Conservation (phyloP, 2,888 invertebrate species). For the Nomada hirtipes region DNA sequence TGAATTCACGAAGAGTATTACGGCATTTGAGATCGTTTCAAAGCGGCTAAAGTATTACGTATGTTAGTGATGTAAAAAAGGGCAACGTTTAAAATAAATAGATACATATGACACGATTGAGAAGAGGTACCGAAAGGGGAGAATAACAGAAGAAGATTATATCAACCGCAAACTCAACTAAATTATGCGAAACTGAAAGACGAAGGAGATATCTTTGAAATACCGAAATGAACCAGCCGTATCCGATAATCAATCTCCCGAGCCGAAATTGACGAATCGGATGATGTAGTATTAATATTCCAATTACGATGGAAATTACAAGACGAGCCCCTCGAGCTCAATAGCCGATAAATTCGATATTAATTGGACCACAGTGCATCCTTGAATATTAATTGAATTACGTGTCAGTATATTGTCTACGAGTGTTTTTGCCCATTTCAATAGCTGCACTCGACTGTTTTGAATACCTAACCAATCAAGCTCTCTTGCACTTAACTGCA, state of each 20-base stretch:
- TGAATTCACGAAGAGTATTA: too few species aligned
- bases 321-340: constrained; percentile 29
- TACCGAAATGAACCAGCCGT: constrained; percentile 17
- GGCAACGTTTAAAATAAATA: too few species aligned
- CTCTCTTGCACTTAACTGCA: too few species aligned
- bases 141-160: not conserved
- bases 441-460: not conserved
- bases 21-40: too few species aligned
- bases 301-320: constrained; percentile 46
- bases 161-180: not conserved
- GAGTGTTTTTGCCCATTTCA: constrained; percentile 3
- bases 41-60: too few species aligned
- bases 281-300: constrained; percentile 33
- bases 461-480: not conserved
- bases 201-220: not conserved
- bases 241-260: constrained; percentile 24
- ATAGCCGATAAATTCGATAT: constrained; percentile 41
- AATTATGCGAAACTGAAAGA: constrained; percentile 14
- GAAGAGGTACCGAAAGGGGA: not conserved
- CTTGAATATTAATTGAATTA: constrained; percentile 35
- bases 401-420: constrained; percentile 7
- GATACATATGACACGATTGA: too few species aligned
- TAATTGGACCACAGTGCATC: constrained; percentile 9
- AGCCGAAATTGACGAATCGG: constrained; percentile 25
- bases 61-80: too few species aligned